Conservation (phyloP, 2,113 vertebrate genomes). For the Lycaon pictus region DNA sequence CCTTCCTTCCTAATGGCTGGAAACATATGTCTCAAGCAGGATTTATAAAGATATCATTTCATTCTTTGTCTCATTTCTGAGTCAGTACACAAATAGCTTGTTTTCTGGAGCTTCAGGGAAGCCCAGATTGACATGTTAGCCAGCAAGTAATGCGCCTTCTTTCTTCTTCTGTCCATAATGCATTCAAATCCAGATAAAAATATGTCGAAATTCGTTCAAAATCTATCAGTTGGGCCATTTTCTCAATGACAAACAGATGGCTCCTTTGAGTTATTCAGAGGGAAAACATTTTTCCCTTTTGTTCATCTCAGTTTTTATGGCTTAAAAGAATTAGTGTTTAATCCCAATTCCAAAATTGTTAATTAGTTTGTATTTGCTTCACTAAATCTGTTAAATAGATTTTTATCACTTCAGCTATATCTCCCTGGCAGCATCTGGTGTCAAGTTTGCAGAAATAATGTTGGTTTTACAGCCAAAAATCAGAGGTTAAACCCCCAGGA, state of each 20-base stretch:
- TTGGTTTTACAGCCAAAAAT: conserved; percentile 69
- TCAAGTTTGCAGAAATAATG: conserved; percentile 79
- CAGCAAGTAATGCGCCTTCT: conserved; percentile 26
- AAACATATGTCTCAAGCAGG: not conserved
- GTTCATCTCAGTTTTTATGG: conserved; percentile 78
- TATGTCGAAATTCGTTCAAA: conserved; percentile 72
- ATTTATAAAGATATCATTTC: not conserved
- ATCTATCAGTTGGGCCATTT: conserved; percentile 74
- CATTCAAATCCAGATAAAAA: conserved; percentile 77
- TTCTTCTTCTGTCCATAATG: conserved; percentile 50
- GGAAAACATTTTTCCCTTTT: conserved; percentile 62
- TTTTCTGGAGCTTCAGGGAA: conserved; percentile 57
- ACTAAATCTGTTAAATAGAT: conserved; percentile 82
- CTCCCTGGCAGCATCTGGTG: conserved; percentile 76
- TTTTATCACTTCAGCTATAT: conserved; percentile 75
- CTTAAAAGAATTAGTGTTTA: conserved; percentile 80
- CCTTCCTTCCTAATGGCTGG: not conserved
- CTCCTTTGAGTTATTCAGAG: conserved; percentile 74
- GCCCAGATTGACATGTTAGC: conserved; percentile 54
- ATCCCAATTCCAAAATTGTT: conserved; percentile 81
- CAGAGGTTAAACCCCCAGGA: conserved; percentile 79
- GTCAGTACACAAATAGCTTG: conserved; percentile 8
- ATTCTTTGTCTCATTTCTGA: conserved; percentile 55
- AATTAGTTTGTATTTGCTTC: conserved; percentile 84
- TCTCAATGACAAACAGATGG: conserved; percentile 81